phyloP scores from a whole-genome alignment of 2,797 vertebrate genomes.

The Leptoclinus maculatus region DNA sequence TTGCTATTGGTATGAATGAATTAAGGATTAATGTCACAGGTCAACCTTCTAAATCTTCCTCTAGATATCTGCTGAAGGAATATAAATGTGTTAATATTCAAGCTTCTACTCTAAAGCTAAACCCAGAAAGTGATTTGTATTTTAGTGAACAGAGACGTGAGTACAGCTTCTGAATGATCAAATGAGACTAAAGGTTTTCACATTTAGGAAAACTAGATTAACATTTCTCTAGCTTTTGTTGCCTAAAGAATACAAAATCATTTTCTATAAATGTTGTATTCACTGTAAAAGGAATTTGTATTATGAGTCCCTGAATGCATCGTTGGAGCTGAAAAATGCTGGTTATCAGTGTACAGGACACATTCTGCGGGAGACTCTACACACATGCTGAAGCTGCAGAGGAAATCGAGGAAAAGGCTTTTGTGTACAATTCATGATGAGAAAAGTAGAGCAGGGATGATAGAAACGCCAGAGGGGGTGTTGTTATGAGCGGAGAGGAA shows the following conservation, averaged over 20 bases:
- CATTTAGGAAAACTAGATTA: neutral
- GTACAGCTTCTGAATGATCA: neutral
- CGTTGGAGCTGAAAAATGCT: neutral
- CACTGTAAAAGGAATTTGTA: neutral
- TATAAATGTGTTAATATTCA: neutral
- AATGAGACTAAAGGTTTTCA: neutral
- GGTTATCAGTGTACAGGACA: neutral
- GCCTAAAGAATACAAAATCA: neutral
- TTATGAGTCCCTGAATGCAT: neutral
- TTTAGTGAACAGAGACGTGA: neutral
- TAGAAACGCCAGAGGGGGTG: constrained; percentile 12
- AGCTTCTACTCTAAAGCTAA: neutral
- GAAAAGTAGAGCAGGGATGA: constrained; percentile 1
- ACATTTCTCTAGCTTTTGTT: neutral
- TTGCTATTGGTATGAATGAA: neutral
- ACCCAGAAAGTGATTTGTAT: neutral
- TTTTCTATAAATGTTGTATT: neutral
- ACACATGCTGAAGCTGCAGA: neutral
- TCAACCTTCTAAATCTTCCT: neutral
- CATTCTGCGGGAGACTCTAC: neutral
- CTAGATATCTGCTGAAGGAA: neutral
- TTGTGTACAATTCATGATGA: constrained; percentile 20
- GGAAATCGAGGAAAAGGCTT: constrained; percentile 1
- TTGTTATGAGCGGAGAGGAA: constrained; percentile 9
- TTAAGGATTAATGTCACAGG: neutral